phyloP scores from a whole-genome alignment of 1,140 invertebrate genomes.

The Muscidifurax raptorellus region DNA sequence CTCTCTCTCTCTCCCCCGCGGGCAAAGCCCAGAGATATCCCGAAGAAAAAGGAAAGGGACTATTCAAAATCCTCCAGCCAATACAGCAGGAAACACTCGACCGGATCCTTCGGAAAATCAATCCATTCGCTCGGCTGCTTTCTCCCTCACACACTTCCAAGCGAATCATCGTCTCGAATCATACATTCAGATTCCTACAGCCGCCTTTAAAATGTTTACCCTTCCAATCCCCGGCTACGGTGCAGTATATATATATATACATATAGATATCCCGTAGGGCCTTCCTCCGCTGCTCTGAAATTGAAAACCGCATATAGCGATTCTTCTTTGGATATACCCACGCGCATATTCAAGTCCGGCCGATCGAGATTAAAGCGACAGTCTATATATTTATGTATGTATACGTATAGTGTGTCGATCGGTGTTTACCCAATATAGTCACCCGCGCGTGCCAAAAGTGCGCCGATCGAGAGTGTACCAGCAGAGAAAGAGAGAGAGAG shows the following conservation, averaged over 20 bases:
- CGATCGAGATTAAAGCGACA: not conserved
- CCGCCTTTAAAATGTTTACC: slow-evolving; percentile 41
- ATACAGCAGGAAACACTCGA: not conserved
- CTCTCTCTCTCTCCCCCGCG: not conserved
- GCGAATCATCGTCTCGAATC: not conserved
- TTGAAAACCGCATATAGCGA: slow-evolving; percentile 20
- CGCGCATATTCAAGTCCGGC: not conserved
- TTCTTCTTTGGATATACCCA: not conserved
- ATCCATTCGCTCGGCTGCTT: slow-evolving; percentile 9
- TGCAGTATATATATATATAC: not conserved
- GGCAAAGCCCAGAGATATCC: not conserved
- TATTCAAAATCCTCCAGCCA: not conserved
- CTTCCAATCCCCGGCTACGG: not conserved
- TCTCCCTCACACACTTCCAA: not conserved
- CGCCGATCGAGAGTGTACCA: not conserved
- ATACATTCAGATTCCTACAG: not conserved
- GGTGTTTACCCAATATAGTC: not conserved
- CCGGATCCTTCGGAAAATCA: not conserved
- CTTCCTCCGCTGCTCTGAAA: not conserved
- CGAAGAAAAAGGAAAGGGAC: not conserved
- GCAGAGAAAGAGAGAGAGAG: not conserved
- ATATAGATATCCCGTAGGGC: not conserved
- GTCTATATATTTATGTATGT: not conserved
- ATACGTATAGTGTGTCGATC: not conserved
- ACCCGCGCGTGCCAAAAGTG: not conserved